Evolutionary conservation across 2,888 invertebrate species (phyloP).

Genomic region (Notodonta ziczac): DNA sequence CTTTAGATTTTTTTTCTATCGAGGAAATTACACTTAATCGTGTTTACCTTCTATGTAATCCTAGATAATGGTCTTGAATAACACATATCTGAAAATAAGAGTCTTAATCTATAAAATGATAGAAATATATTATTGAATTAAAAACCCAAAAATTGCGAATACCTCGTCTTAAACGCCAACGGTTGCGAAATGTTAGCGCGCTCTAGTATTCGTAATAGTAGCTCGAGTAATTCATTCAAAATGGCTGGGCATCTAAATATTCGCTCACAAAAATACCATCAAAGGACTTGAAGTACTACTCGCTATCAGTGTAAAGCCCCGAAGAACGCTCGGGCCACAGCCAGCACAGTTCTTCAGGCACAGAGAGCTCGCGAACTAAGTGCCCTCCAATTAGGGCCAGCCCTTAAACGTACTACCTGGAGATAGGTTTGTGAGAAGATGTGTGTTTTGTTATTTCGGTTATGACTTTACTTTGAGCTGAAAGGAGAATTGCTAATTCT

Average conservation of each 20-base stretch:
- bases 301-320: slow-evolving; percentile 34
- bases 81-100: too few relatives aligned
- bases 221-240: too few relatives aligned
- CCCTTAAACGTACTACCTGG: slow-evolving; percentile 41
- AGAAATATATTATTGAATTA: too few relatives aligned
- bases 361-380: slow-evolving; percentile 63
- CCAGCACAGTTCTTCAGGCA: slow-evolving; percentile 47
- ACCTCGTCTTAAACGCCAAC: too few relatives aligned
- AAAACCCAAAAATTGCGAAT: too few relatives aligned
- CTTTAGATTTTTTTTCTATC: too few relatives aligned
- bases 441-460: not conserved
- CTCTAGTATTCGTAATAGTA: too few relatives aligned
- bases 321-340: slow-evolving; percentile 30
- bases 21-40: too few relatives aligned
- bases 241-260: not conserved
- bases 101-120: too few relatives aligned
- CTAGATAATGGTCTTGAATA: too few relatives aligned
- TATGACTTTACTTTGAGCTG: not conserved
- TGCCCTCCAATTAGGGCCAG: slow-evolving; percentile 74
- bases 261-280: not conserved
- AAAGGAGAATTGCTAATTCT: not conserved
- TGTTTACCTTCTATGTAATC: too few relatives aligned
- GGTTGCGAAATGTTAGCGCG: too few relatives aligned
- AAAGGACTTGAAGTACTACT: slow-evolving; percentile 15
- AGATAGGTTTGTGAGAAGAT: slow-evolving; percentile 36